A percentile compares a stretch with the other conserved stretches of the same genome.
phyloP scores from a whole-genome alignment of 2,113 vertebrate genomes.

The Ptyas mucosa region DNA sequence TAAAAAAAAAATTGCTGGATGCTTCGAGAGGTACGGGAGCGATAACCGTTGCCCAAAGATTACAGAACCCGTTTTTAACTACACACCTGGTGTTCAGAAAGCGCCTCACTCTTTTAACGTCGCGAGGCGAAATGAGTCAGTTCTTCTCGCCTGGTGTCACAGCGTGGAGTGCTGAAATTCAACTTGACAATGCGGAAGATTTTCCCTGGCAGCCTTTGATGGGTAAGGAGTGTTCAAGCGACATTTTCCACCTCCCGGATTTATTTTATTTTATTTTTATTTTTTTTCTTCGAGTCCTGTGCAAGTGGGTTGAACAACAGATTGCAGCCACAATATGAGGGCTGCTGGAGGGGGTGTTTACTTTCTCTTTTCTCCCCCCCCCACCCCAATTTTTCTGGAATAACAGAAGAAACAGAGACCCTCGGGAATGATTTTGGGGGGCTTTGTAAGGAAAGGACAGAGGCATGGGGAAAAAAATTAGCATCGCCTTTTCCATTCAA shows the following conservation, averaged over 20 bases:
- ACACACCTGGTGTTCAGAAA: background rate
- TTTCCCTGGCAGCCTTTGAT: background rate
- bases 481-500: too few species aligned
- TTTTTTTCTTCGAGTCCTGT: background rate
- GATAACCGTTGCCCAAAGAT: constrained; percentile 24
- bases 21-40: background rate
- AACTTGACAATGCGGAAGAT: background rate
- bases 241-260: background rate
- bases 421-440: background rate
- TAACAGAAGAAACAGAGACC: background rate
- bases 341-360: background rate
- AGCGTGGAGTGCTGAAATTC: background rate
- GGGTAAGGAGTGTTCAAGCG: background rate
- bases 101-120: background rate
- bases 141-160: background rate
- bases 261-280: background rate
- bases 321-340: background rate
- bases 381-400: background rate
- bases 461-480: background rate
- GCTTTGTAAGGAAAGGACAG: background rate
- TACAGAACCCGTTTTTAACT: constrained; percentile 16
- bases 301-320: background rate
- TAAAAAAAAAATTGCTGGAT: background rate
- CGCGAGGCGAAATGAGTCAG: background rate
- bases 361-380: background rate